phyloP scores from a whole-genome alignment of 2,113 vertebrate species.

The Acanthisitta chloris region DNA sequence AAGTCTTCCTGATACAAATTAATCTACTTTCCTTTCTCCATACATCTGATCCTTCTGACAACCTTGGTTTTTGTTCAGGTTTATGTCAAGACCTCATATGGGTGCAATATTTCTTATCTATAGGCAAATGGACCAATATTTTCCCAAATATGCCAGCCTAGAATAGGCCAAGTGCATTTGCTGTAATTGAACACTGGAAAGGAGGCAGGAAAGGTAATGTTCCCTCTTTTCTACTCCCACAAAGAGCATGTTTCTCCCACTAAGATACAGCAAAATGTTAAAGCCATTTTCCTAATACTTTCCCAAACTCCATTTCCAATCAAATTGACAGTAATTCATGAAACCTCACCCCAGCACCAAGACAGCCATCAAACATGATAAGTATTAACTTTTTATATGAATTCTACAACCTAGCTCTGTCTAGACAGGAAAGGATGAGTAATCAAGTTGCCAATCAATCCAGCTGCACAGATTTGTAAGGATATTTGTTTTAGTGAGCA shows the following conservation, averaged over 20 bases:
- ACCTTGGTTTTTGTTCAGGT: neutral
- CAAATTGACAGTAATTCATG: neutral
- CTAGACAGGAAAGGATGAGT: constrained; percentile 70
- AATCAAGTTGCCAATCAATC: constrained; percentile 44
- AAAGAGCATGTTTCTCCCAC: neutral
- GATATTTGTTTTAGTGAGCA: constrained; percentile 26
- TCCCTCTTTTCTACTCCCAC: neutral
- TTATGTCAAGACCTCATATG: neutral
- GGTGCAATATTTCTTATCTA: neutral
- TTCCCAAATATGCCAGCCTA: neutral
- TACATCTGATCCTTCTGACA: neutral
- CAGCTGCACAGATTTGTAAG: neutral
- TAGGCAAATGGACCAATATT: neutral
- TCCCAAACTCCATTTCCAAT: neutral
- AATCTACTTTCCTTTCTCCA: neutral
- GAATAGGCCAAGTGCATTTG: neutral
- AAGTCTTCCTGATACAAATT: neutral
- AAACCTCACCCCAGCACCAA: neutral
- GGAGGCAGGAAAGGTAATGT: neutral
- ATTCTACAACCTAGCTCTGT: constrained; percentile 25
- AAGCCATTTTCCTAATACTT: neutral
- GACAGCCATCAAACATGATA: constrained; percentile 2
- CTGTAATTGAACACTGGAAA: neutral
- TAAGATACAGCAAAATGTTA: neutral
- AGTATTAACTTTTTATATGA: neutral